A percentile compares a stretch with the other conserved stretches of the same genome.
Conservation (phyloP, 2,888 invertebrate genomes). For the Nomada hirtipes region DNA sequence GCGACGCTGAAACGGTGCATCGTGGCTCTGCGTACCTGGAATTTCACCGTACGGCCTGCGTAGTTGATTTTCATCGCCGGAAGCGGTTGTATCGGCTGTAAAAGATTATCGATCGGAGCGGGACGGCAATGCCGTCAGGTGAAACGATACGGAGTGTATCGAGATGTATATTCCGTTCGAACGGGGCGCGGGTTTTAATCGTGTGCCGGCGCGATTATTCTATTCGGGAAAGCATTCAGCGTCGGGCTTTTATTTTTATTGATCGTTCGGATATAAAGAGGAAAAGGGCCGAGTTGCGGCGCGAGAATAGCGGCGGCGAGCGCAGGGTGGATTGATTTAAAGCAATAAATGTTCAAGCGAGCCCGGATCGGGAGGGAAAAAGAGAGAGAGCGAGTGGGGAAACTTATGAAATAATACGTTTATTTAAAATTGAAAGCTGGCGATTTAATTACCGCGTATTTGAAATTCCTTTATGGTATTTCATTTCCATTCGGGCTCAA, state of each 20-base stretch:
- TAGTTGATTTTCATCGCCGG: background rate
- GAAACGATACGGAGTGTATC: background rate
- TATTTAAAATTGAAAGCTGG: slow-evolving; percentile 4
- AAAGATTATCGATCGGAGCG: background rate
- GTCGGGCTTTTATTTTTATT: slow-evolving; percentile 15
- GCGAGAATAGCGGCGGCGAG: background rate
- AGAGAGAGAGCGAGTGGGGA: background rate
- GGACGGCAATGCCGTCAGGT: no score
- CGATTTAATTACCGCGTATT: background rate
- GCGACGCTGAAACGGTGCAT: background rate
- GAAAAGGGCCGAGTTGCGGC: background rate
- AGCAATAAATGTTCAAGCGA: background rate
- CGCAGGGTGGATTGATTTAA: background rate
- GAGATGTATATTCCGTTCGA: background rate
- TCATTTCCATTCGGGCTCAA: background rate
- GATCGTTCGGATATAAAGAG: background rate
- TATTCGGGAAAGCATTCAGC: background rate
- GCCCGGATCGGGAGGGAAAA: no score
- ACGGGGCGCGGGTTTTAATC: slow-evolving; percentile 1
- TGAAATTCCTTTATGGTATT: background rate
- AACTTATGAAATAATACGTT: background rate
- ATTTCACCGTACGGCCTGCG: background rate
- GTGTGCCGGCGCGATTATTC: background rate
- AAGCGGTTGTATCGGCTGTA: background rate
- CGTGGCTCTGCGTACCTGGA: background rate